phyloP scores from a whole-genome alignment of 2,113 vertebrate genomes.

The Electrona antarctica region DNA sequence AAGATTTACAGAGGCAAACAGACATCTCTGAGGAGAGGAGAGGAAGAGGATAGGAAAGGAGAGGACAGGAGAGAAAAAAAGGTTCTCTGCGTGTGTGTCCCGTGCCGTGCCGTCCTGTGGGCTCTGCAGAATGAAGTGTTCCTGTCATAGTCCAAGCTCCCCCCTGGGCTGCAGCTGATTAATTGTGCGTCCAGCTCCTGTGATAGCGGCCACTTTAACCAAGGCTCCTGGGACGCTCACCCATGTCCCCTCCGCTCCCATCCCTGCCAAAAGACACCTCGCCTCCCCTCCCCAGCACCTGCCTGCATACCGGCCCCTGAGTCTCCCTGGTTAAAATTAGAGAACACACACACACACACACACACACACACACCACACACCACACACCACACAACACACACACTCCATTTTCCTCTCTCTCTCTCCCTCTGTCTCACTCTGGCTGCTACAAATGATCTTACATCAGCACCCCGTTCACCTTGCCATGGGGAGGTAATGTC shows the following conservation, averaged over 20 bases:
- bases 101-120: constrained; percentile 22
- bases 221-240: constrained; percentile 72
- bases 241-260: constrained; percentile 57
- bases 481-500: constrained; percentile 79
- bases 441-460: constrained; percentile 67
- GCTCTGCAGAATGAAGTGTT: constrained; percentile 74
- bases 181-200: constrained; percentile 76
- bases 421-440: constrained; percentile 32
- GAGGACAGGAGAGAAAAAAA: constrained; percentile 23
- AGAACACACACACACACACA: not conserved
- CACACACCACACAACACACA: too few relatives aligned
- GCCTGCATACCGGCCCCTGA: constrained; percentile 48
- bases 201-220: constrained; percentile 78
- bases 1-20: not conserved
- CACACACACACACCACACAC: too few relatives aligned
- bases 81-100: constrained; percentile 42
- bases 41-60: constrained; percentile 23
- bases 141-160: constrained; percentile 66
- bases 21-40: not conserved
- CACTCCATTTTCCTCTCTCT: not conserved
- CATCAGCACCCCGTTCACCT: constrained; percentile 81
- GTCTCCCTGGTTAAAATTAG: constrained; percentile 70
- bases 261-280: constrained; percentile 54
- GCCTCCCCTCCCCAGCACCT: constrained; percentile 18
- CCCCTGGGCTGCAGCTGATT: constrained; percentile 75